These are phyloP conservation scores for Ceriagrion tenellum DNA, from an alignment of 2,888 invertebrate genomes.

Conservation along the genomic window DNA sequence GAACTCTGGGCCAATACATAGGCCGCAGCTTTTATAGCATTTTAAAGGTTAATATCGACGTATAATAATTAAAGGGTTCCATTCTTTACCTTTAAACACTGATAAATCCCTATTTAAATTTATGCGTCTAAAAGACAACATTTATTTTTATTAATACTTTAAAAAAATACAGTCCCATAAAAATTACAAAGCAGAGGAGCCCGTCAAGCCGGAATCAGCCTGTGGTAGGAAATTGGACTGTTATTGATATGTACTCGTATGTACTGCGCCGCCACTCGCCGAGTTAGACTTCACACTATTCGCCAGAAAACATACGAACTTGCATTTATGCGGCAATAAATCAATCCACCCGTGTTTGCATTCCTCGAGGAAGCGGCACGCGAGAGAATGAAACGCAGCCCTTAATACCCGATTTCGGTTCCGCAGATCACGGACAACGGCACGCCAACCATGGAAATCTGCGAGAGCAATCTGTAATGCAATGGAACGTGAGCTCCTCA, in stretches of 20 bases:
- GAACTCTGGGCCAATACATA: too few species aligned
- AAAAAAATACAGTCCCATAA: too few species aligned
- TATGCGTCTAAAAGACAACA: too few species aligned
- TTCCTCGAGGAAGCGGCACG: not conserved
- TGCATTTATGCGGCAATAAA: not conserved
- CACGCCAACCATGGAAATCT: not conserved
- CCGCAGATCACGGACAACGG: not conserved
- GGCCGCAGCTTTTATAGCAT: too few species aligned
- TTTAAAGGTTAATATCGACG: too few species aligned
- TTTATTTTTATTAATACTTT: too few species aligned
- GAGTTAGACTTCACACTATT: too few species aligned
- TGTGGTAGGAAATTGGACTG: too few species aligned
- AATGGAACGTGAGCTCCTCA: constrained; percentile 14
- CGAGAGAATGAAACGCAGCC: not conserved
- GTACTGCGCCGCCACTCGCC: too few species aligned
- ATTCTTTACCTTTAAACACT: too few species aligned
- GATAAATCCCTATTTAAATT: too few species aligned
- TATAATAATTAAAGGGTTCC: too few species aligned
- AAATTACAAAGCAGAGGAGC: not conserved
- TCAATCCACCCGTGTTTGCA: not conserved
- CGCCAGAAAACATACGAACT: not conserved
- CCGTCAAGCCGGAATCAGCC: not conserved
- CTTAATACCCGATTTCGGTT: not conserved
- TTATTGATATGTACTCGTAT: not conserved
- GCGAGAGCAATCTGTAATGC: not conserved